Percentiles rank a stretch among this genome's conserved stretches.
Evolutionary conservation across 2,113 vertebrate species (phyloP).

Genomic region (Odontesthes bonariensis): DNA sequence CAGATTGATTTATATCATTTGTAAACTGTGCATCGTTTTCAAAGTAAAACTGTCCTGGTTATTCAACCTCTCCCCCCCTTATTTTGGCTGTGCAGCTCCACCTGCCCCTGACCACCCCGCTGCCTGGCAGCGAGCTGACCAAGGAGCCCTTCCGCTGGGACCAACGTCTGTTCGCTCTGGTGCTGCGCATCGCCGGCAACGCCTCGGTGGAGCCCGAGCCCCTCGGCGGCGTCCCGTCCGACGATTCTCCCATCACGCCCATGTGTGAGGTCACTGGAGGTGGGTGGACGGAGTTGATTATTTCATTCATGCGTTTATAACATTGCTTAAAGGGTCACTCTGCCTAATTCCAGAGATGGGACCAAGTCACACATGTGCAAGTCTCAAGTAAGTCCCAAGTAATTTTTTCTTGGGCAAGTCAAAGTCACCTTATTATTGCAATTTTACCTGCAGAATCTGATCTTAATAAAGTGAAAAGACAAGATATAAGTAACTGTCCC

Average conservation of each 20-base stretch:
- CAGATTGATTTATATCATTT: too few relatives aligned
- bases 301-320: slow-evolving; percentile 27
- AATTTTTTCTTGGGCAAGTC: too few relatives aligned
- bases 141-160: slow-evolving; percentile 97
- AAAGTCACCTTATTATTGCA: too few relatives aligned
- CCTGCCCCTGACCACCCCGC: slow-evolving; percentile 93
- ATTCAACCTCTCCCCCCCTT: not conserved
- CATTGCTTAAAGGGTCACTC: slow-evolving; percentile 78
- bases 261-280: slow-evolving; percentile 97
- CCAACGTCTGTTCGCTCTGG: slow-evolving; percentile 93
- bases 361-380: too few relatives aligned
- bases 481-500: too few relatives aligned
- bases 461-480: too few relatives aligned
- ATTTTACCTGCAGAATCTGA: too few relatives aligned
- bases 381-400: too few relatives aligned
- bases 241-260: slow-evolving; percentile 94
- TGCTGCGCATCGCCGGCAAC: slow-evolving; percentile 89
- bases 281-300: slow-evolving; percentile 49
- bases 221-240: slow-evolving; percentile 87
- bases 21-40: fast-evolving
- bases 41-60: not conserved
- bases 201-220: slow-evolving; percentile 88
- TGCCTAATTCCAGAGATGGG: too few relatives aligned
- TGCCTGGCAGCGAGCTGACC: slow-evolving; percentile 94
- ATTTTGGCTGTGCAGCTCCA: slow-evolving; percentile 87